Percentiles rank a stretch among this genome's conserved stretches.
These are phyloP conservation scores for Mungos mungo DNA, from an alignment of 2,113 vertebrate species.

Conservation along the genomic window DNA sequence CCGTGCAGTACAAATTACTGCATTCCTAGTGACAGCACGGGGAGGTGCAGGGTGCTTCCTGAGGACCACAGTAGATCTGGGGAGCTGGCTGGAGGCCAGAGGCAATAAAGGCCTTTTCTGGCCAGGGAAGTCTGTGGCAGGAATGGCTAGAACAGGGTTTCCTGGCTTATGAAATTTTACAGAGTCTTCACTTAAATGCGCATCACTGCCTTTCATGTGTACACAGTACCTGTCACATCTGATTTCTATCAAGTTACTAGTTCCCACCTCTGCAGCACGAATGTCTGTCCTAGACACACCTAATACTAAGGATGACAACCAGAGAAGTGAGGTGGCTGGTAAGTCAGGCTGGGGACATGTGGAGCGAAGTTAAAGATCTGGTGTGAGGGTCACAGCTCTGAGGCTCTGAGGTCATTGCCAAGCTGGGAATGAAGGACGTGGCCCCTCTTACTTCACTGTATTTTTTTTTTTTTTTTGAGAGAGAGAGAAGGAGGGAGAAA, in stretches of 20 bases:
- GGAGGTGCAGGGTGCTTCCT: not conserved
- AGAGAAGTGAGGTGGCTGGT: not conserved
- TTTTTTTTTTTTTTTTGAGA: too few species aligned
- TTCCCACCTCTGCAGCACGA: not conserved
- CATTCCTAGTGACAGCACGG: not conserved
- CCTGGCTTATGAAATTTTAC: not conserved
- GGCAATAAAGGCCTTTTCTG: not conserved
- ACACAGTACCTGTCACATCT: not conserved
- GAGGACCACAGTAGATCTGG: not conserved
- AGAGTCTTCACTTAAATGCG: not conserved
- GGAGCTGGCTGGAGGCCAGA: not conserved
- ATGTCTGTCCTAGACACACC: not conserved
- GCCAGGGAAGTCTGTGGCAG: not conserved
- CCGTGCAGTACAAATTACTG: not conserved
- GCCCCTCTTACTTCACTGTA: not conserved
- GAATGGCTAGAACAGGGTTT: not conserved
- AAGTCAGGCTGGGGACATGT: not conserved
- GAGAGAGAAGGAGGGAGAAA: too few species aligned
- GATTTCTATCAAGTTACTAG: not conserved
- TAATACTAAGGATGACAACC: not conserved
- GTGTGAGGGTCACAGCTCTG: not conserved
- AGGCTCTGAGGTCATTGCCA: not conserved
- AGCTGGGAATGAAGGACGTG: not conserved
- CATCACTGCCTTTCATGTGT: not conserved
- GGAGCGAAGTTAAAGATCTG: not conserved